Conservation (phyloP, 2,888 invertebrate species). For the Ectemnius continuus region DNA sequence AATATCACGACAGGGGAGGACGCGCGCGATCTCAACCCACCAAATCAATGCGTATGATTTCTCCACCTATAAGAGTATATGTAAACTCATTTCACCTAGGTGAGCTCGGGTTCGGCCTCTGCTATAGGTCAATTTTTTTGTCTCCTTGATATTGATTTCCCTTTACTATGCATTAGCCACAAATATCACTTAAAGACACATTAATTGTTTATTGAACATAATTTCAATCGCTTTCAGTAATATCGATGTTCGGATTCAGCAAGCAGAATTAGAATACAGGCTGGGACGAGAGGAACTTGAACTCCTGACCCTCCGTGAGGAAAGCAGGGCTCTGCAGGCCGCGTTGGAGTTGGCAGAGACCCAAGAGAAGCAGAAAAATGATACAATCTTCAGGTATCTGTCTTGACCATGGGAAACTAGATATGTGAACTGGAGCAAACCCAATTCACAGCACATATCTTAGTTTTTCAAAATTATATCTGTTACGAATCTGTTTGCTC, state of each 20-base stretch:
- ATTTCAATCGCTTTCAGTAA: slow-evolving; percentile 81
- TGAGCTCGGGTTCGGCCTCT: no score
- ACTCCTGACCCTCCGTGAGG: slow-evolving; percentile 90
- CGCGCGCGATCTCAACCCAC: no score
- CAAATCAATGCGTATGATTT: no score
- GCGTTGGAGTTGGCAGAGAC: slow-evolving; percentile 83
- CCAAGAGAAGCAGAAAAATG: slow-evolving; percentile 79
- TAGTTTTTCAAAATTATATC: no score
- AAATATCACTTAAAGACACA: background rate
- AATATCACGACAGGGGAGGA: no score
- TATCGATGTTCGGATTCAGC: slow-evolving; percentile 92
- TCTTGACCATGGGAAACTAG: background rate
- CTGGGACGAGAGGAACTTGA: slow-evolving; percentile 93
- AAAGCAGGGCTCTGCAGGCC: slow-evolving; percentile 88
- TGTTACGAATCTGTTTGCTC: background rate
- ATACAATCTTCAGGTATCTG: slow-evolving; percentile 81
- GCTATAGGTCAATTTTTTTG: no score
- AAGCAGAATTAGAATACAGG: slow-evolving; percentile 93
- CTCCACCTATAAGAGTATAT: no score
- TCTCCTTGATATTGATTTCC: no score
- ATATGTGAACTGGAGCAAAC: background rate
- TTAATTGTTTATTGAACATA: background rate
- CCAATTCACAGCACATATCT: no score
- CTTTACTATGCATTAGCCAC: no score
- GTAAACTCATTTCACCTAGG: no score